phyloP scores from a whole-genome alignment of 1,140 invertebrate species.

The Nasonia vitripennis region DNA sequence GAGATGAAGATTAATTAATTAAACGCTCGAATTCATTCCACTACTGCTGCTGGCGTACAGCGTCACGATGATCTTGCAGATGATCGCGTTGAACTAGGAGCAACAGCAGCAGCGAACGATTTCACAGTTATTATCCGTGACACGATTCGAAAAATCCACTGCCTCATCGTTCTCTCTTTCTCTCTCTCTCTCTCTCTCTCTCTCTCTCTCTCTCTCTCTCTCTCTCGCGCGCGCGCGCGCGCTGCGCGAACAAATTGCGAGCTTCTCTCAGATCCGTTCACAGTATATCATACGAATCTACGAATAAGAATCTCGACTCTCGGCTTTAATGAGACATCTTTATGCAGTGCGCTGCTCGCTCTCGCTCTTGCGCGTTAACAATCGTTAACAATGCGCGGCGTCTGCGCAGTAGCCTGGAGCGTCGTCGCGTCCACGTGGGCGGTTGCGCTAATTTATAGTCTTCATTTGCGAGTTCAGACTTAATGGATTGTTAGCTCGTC shows the following conservation, averaged over 20 bases:
- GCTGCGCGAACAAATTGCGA: no score
- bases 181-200: no score
- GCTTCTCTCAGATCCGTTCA: no score
- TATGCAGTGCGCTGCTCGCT: conserved; percentile 39
- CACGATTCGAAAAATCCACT: background rate
- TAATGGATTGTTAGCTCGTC: conserved; percentile 51
- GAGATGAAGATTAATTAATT: background rate
- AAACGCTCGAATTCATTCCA: background rate
- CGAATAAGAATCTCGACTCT: conserved; percentile 44
- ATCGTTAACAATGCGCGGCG: conserved; percentile 46
- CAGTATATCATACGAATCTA: background rate
- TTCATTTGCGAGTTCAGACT: conserved; percentile 43
- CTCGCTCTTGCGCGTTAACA: conserved; percentile 41
- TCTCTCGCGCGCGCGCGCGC: no score
- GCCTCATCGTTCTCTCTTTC: background rate
- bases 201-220: no score
- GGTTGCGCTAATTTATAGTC: conserved; percentile 51
- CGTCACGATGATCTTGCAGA: background rate
- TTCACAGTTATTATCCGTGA: background rate
- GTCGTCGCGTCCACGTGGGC: conserved; percentile 45
- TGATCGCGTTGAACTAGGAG: no score
- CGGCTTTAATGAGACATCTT: conserved; percentile 54
- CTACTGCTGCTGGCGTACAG: background rate
- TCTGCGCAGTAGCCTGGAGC: background rate
- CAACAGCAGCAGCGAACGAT: background rate